Percentiles rank a stretch among this genome's conserved stretches.
Conservation (phyloP, 2,113 vertebrate species). For the Ictalurus furcatus region DNA sequence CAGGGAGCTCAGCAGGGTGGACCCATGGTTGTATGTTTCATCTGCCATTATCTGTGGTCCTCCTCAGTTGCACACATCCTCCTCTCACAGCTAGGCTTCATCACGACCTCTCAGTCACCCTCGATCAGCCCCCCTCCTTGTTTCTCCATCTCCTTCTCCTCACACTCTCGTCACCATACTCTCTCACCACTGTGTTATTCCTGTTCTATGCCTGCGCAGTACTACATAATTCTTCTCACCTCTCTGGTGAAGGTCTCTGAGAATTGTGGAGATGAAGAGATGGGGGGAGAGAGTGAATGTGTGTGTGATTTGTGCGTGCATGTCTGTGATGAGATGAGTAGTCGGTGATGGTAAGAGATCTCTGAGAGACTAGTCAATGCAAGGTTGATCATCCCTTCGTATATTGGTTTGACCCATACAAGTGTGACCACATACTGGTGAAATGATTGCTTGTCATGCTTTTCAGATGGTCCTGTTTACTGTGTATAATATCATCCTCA, state of each 20-base stretch:
- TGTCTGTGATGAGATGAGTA: neutral
- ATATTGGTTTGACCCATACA: neutral
- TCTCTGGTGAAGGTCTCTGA: conserved; percentile 22
- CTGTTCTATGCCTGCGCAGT: neutral
- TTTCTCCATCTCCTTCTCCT: neutral
- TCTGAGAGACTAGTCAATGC: neutral
- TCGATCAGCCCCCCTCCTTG: neutral
- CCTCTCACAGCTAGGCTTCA: conserved; percentile 4
- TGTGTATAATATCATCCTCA: neutral
- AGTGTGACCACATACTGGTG: neutral
- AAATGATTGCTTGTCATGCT: neutral
- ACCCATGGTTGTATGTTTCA: neutral
- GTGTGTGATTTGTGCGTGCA: neutral
- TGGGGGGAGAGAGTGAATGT: neutral
- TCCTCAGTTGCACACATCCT: neutral
- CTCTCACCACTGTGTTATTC: neutral
- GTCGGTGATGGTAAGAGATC: neutral
- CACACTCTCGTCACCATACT: neutral
- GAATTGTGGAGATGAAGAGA: neutral
- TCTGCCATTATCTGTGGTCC: neutral
- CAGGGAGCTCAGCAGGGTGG: conserved; percentile 33
- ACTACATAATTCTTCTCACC: conserved; percentile 19
- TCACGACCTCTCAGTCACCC: neutral
- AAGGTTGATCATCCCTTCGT: neutral
- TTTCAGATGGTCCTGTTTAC: neutral